Conservation (phyloP, 2,888 invertebrate species). For the Drosophila aldrichi region DNA sequence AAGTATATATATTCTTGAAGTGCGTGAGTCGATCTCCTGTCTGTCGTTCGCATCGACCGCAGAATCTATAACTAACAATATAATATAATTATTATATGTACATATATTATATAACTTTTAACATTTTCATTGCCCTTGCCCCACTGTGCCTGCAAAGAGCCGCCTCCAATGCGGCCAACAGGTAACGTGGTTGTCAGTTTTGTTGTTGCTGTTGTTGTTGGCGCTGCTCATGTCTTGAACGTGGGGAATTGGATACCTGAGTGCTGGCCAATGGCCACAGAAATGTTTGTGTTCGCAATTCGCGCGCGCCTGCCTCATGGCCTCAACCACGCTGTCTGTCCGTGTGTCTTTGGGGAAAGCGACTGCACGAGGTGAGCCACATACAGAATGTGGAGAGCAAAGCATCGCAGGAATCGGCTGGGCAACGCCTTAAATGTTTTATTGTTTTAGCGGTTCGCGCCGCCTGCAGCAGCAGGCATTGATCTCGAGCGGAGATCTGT, state of each 20-base stretch:
- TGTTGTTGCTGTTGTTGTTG: slow-evolving; percentile 31
- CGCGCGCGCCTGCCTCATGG: slow-evolving; percentile 55
- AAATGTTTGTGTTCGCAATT: slow-evolving; percentile 47
- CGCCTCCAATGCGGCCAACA: slow-evolving; percentile 25
- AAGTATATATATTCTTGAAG: too few relatives aligned
- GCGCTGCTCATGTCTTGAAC: slow-evolving; percentile 63
- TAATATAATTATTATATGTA: too few relatives aligned
- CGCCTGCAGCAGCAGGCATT: slow-evolving; percentile 36
- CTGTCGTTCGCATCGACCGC: too few relatives aligned
- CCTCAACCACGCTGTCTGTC: slow-evolving; percentile 16
- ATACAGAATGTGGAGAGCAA: not conserved
- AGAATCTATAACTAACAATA: too few relatives aligned
- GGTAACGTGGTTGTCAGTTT: slow-evolving; percentile 26
- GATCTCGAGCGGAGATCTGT: not conserved
- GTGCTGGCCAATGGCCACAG: slow-evolving; percentile 71
- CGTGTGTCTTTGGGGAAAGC: slow-evolving; percentile 8
- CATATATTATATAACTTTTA: too few relatives aligned
- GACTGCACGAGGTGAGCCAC: slow-evolving; percentile 6
- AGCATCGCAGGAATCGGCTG: slow-evolving; percentile 42
- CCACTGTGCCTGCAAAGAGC: slow-evolving; percentile 41
- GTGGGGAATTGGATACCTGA: slow-evolving; percentile 74
- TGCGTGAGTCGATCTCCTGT: too few relatives aligned
- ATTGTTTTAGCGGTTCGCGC: slow-evolving; percentile 53
- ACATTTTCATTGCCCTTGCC: not conserved
- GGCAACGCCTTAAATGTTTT: slow-evolving; percentile 74